Evolutionary conservation across 2,797 vertebrate genomes (phyloP), one percentile per base, ranked within the genome.

Genomic region (Hephaestus fuliginosus): DNA sequence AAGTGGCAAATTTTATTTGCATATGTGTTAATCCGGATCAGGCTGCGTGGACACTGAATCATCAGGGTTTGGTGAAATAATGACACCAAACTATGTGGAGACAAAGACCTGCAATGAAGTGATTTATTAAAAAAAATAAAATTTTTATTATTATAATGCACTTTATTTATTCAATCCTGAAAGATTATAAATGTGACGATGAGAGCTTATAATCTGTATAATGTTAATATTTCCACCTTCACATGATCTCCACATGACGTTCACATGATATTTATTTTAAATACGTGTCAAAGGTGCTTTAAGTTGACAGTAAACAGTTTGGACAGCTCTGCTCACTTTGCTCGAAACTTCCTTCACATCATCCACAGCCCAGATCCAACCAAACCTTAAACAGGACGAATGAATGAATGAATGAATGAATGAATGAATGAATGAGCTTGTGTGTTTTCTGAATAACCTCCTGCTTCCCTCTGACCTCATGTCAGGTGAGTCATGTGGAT

Each of bases 301-400:
- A 25, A 65, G 53, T 56, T 83, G 11, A 71, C 71, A 66, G 76
- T 71, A 67, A 76, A 79, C 75, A 74, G 33, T 1, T 15, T 0
- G 20, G 17, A 44, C 9, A 7, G 39, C 3, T 36, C 15, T n/a
- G 20, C 17, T 8, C 15, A 20, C 46, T 39, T 22, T 48, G 28
- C 39, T 68, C 43, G 57, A 68, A 67, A 68, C 15, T 48, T 56
- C 43, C 25, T 36, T n/a, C 1, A 44, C 3, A 25, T 46, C 11
- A 2, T 44, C 39, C 14, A 30, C 1, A 33, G 20, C 25, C 49
- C 12, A 61, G 7, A 25, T 3, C 30, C 10, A 22, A 43, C 10
- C 10, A 60, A 30, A 11, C 17, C 30, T 43, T 7, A 39, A 4
- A 6, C 12, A 33, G 18, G 18, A 36, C 0, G 25, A 7, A 33